Conservation (phyloP, 1,140 invertebrate species). For the Leptonema lineaticorne region DNA sequence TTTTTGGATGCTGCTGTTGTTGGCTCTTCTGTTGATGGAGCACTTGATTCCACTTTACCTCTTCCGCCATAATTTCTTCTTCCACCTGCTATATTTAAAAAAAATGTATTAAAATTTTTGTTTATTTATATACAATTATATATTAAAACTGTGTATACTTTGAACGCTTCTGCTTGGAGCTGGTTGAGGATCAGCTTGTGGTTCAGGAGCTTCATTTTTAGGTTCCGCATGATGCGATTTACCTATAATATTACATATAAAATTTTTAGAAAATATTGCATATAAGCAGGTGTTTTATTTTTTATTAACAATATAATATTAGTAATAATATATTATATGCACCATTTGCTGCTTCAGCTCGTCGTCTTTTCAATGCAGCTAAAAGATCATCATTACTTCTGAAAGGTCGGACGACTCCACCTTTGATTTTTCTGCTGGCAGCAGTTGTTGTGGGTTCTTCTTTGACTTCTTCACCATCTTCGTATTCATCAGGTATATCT, state of each 20-base stretch:
- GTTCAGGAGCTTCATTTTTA: conserved; percentile 5
- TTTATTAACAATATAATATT: too few relatives aligned
- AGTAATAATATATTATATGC: not conserved
- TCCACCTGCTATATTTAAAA: too few relatives aligned
- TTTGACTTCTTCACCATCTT: conserved; percentile 48
- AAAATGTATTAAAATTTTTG: too few relatives aligned
- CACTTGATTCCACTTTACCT: conserved; percentile 25
- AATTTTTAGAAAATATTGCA: not conserved
- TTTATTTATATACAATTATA: too few relatives aligned
- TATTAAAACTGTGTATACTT: conserved; percentile 12
- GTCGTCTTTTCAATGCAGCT: conserved; percentile 66
- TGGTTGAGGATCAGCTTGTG: conserved; percentile 18
- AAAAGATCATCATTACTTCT: conserved; percentile 72
- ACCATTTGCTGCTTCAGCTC: conserved; percentile 52
- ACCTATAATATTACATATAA: not conserved
- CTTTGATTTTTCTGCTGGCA: conserved; percentile 62
- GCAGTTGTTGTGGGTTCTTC: conserved; percentile 62
- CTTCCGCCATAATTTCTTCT: conserved; percentile 22
- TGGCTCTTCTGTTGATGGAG: conserved; percentile 43
- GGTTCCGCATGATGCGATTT: conserved; percentile 26
- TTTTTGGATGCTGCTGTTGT: conserved; percentile 43
- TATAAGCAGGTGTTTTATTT: too few relatives aligned
- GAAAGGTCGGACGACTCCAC: conserved; percentile 65
- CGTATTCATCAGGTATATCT: conserved; percentile 44
- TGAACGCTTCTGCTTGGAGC: conserved; percentile 7